Evolutionary conservation across 2,113 vertebrate species (phyloP), one percentile per base, ranked within the genome.

Genomic region (Mormoops blainvillei): DNA sequence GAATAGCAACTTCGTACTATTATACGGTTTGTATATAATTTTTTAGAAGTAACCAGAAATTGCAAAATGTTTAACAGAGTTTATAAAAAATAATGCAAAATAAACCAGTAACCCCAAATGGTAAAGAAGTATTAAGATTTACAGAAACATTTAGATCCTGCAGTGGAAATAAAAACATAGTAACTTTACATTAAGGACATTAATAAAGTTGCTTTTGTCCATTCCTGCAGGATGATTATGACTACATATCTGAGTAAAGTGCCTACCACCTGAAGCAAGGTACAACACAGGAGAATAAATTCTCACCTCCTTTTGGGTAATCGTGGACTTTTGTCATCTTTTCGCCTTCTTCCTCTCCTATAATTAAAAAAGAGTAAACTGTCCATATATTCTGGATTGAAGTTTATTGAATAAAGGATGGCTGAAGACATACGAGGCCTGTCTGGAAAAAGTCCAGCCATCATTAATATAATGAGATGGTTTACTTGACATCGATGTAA

Each of bases 271-370:
- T 88, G 74, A 56, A 73, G 45, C 4, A 74, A 77, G 33, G 5
- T 38, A 19, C 10, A 71, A 43, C 67, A 95, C 2, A 68, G 0
- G 4, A 38, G 22, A 28, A 33, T 28, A 26, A 88, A 63, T 50
- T 58, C 94, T 99, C 92, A 99, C 99, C 99, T 99, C 97, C 99
- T 99, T 97, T 99, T 99, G 63, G 99, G 99, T 95, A 99, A 98
- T 36, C 99, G 99, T 16, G 99, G 99, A 56, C 99, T 99, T 98
- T 99, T 99, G 97, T 99, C 99, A 93, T 99, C 99, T 98, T 99
- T 99, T 98, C 99, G 99, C 95, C 99, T 98, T 43, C 99, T 98
- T 76, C 99, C 99, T 98, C 99, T 99, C 98, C 99, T 99, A 83
- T 22, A 97, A 97, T 24, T 97, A 70, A 63, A 96, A 85, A 63